Conservation (phyloP, 2,113 vertebrate species). For the Scytalopus superciliaris region DNA sequence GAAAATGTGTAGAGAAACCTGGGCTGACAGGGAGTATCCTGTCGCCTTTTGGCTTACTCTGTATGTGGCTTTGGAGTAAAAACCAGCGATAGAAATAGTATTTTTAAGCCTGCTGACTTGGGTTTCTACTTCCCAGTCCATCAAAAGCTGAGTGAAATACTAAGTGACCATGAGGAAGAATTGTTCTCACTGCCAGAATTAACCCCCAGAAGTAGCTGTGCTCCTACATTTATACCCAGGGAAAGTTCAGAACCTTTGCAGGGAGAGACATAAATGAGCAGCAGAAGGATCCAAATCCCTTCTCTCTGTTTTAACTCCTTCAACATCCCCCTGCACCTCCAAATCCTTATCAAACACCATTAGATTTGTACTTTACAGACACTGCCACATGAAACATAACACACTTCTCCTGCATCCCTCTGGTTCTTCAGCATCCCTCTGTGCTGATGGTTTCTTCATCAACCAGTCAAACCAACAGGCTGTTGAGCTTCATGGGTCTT, state of each 20-base stretch:
- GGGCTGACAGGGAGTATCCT: background rate
- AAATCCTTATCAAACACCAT: background rate
- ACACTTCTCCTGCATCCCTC: background rate
- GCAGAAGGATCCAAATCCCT: background rate
- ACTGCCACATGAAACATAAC: background rate
- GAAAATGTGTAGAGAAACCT: background rate
- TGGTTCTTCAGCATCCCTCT: background rate
- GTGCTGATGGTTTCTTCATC: background rate
- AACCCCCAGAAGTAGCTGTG: background rate
- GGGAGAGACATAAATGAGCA: background rate
- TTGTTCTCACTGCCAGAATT: background rate
- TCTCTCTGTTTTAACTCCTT: background rate
- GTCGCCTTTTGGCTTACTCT: background rate
- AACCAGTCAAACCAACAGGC: background rate
- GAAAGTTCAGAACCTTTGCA: background rate
- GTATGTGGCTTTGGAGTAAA: background rate
- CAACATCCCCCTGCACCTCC: background rate
- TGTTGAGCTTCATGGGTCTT: background rate
- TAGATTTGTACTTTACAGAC: rapidly evolving
- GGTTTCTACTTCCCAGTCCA: background rate
- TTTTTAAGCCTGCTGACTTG: background rate
- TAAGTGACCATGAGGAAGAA: background rate
- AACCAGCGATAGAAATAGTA: background rate
- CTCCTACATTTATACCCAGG: background rate
- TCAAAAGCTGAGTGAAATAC: background rate